Conservation (phyloP, 2,113 vertebrate genomes). For the Brachypteracias leptosomus region DNA sequence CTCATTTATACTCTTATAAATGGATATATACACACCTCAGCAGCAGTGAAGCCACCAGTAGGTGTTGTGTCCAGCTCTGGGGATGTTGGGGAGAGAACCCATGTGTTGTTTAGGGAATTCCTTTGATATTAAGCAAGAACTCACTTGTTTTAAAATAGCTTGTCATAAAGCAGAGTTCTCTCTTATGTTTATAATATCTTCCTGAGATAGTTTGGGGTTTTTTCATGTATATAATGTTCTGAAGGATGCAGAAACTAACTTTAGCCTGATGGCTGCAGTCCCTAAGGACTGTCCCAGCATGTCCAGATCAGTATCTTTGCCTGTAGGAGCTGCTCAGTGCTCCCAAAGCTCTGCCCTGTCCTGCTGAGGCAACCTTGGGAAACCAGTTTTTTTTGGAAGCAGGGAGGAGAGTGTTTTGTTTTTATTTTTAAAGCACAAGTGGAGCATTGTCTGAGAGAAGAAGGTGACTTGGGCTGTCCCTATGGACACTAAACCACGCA, state of each 20-base stretch:
- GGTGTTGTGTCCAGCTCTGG: too few relatives aligned
- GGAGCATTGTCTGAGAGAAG: background rate
- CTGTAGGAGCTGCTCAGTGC: fast-evolving
- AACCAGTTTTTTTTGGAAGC: background rate
- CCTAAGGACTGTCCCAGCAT: fast-evolving
- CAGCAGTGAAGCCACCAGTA: too few relatives aligned
- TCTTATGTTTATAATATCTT: background rate
- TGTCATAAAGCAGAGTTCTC: background rate
- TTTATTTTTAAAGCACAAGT: background rate
- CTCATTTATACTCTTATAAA: too few relatives aligned
- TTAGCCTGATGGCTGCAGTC: background rate
- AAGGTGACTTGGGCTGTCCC: fast-evolving
- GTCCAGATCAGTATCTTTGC: fast-evolving
- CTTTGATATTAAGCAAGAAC: background rate
- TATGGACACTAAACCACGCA: fast-evolving
- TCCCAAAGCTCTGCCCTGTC: background rate
- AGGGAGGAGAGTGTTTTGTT: background rate
- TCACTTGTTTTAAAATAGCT: fast-evolving
- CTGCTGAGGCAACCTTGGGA: too few relatives aligned
- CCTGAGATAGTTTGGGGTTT: fast-evolving
- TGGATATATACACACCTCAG: too few relatives aligned
- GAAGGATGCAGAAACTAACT: background rate
- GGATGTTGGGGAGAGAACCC: background rate
- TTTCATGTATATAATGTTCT: fast-evolving
- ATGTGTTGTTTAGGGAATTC: background rate